Conservation (phyloP, 2,113 vertebrate genomes). For the Benitochromis conjunctus region DNA sequence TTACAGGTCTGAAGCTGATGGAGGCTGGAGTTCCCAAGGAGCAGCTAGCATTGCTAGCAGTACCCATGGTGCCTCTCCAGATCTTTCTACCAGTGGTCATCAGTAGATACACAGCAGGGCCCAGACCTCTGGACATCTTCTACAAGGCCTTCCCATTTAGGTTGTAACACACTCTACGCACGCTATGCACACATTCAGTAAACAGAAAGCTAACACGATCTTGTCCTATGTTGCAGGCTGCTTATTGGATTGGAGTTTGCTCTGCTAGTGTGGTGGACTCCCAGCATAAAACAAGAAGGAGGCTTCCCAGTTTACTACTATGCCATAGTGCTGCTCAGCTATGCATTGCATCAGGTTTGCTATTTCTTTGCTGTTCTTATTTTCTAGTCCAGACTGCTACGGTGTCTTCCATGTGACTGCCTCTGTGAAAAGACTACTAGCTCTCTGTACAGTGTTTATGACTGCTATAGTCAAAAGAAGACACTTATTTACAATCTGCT, state of each 20-base stretch:
- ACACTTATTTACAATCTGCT: neutral
- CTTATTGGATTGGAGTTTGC: constrained; percentile 89
- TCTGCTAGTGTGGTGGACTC: constrained; percentile 94
- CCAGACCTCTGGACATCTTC: constrained; percentile 88
- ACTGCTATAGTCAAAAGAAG: neutral
- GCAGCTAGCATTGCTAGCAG: constrained; percentile 90
- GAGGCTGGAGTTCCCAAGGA: constrained; percentile 97
- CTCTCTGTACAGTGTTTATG: neutral
- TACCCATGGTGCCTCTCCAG: constrained; percentile 97
- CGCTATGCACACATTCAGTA: neutral
- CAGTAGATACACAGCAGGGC: constrained; percentile 96
- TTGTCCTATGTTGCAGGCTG: constrained; percentile 71
- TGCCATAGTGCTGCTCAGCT: constrained; percentile 83
- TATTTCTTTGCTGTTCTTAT: neutral
- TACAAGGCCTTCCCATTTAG: constrained; percentile 96
- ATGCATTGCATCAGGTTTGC: constrained; percentile 90
- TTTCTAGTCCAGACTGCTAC: neutral
- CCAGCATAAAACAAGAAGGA: constrained; percentile 83
- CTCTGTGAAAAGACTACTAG: neutral
- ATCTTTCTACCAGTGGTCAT: constrained; percentile 91
- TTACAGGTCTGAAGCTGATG: constrained; percentile 93
- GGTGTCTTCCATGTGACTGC: neutral
- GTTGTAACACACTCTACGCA: constrained; percentile 51
- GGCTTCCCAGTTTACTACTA: constrained; percentile 94
- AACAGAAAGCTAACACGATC: neutral